Evolutionary conservation across 2,113 vertebrate genomes (phyloP), one percentile per base, ranked within the genome.

Genomic region (Podarcis cretensis): DNA sequence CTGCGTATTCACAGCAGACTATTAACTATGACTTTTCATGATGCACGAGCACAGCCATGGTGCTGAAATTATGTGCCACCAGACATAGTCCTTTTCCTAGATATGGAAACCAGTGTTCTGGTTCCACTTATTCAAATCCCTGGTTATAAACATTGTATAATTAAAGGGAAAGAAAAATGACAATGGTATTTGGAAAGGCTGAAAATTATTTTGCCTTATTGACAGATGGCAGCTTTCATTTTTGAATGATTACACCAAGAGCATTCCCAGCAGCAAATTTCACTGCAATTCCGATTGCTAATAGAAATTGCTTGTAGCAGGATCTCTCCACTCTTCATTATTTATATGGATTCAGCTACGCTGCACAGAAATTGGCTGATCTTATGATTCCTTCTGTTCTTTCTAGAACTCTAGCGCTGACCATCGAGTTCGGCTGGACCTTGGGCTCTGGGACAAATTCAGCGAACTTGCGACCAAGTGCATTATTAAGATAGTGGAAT

Each of bases 401-500:
- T 91, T 94, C 77, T 96, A 99, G 99, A 99, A 99, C 95, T 99
- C 98, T 85, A 99, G 99, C 4, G 98, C 99, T 35, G 99, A 99
- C 92, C 98, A 99, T 90, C 98, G 99, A 32, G 98, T 99, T 92
- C 98, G 98, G 77, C 97, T 99, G 96, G 99, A 99, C 96, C 98
- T 99, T 76, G 98, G 98, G 86, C 98, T 99, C 82, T 99, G 99
- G 99, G 99, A 99, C 96, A 99, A 99, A 96, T 99, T 99, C 98
- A 99, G 99, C 54, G 99, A 99, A 96, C 97, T 99, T 96, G 98
- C 99, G 95, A 99, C 99, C n/a, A 99, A 99, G 98, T 99, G 99
- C 98, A 99, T 99, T 98, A 99, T 99, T 96, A 99, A 99, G 97
- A 99, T 99, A 84, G 99, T 99, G 98, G 99, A 99, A 96, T 99